Percentiles rank a stretch among this genome's conserved stretches.
Conservation (phyloP, 2,797 vertebrate genomes). For the Gastrophryne carolinensis region DNA sequence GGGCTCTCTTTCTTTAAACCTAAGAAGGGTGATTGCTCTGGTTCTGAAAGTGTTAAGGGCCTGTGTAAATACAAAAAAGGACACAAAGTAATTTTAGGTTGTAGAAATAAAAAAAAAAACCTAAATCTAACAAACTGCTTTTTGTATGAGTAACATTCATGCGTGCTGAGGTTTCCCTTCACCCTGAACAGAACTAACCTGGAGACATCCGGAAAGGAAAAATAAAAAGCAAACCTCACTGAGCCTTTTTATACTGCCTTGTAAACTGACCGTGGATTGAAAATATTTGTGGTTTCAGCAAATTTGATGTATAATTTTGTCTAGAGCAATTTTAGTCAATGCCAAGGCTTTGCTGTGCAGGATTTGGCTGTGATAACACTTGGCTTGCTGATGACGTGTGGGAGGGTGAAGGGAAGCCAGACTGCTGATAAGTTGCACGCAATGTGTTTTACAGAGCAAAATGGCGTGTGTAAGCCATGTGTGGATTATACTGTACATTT, state of each 20-base stretch:
- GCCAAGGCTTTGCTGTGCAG: not conserved
- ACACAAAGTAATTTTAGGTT: no score
- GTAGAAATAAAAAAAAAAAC: no score
- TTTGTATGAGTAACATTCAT: not conserved
- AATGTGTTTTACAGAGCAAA: not conserved
- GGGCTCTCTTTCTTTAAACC: no score
- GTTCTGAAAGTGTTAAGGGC: no score
- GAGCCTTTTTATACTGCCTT: not conserved
- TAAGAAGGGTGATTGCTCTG: no score
- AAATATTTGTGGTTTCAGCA: conserved; percentile 14
- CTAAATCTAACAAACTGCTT: no score
- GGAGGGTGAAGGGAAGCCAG: not conserved
- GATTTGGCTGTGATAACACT: not conserved
- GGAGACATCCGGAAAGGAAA: not conserved
- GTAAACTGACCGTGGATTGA: not conserved
- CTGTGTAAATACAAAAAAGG: no score
- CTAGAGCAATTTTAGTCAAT: not conserved
- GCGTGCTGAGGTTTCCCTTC: not conserved
- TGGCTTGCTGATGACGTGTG: not conserved
- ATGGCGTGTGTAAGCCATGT: no score
- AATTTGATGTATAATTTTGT: not conserved
- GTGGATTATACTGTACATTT: no score
- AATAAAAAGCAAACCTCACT: conserved; percentile 24
- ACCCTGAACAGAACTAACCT: not conserved
- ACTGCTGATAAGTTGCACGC: not conserved